Evolutionary conservation across 2,797 vertebrate genomes (phyloP).

Genomic region (Lindbergichthys nudifrons): DNA sequence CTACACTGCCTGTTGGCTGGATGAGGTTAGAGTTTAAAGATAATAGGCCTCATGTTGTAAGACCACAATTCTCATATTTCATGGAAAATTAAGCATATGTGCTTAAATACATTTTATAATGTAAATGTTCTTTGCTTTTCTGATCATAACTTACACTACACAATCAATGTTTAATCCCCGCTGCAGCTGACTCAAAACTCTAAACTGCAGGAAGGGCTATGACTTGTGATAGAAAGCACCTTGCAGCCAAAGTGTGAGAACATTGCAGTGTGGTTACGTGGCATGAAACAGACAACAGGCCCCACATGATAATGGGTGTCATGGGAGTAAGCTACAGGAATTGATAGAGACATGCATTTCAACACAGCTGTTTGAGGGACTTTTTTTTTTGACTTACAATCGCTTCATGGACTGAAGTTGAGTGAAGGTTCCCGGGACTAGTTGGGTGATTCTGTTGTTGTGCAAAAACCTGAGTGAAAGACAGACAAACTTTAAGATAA

Average conservation of each 20-base stretch:
- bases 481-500: conserved; percentile 3
- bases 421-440: conserved; percentile 93
- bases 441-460: conserved; percentile 96
- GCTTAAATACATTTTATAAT: not conserved
- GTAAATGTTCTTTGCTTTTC: not conserved
- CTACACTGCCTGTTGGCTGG: conserved; percentile 28
- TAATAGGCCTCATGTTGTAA: not conserved
- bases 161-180: not conserved
- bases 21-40: not conserved
- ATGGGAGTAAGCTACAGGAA: conserved; percentile 24
- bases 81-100: not conserved
- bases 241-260: conserved; percentile 48
- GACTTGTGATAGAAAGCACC: conserved; percentile 33
- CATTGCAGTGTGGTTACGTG: conserved; percentile 9
- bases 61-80: conserved; percentile 12
- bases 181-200: conserved; percentile 26
- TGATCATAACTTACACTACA: not conserved
- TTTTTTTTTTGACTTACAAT: conserved; percentile 88
- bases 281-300: conserved; percentile 33
- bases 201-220: not conserved
- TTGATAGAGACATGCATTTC: conserved; percentile 28
- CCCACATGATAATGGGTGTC: conserved; percentile 22
- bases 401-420: conserved; percentile 96
- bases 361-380: conserved; percentile 21
- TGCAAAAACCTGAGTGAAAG: conserved; percentile 91